Percentiles rank a stretch among this genome's conserved stretches.
Conservation (phyloP, 2,113 vertebrate genomes). For the Rattus rattus region DNA sequence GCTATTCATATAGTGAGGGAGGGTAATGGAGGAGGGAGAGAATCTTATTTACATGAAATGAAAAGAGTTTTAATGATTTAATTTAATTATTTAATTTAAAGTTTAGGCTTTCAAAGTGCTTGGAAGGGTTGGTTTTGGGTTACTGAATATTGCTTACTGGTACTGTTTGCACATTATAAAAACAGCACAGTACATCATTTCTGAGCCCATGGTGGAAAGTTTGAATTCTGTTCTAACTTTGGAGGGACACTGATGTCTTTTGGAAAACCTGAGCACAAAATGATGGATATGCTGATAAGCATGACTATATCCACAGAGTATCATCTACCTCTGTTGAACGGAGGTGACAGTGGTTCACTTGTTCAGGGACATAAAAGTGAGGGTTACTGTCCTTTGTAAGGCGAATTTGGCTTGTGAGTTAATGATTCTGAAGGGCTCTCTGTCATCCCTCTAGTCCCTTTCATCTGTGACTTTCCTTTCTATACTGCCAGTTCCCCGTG, state of each 20-base stretch:
- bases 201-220: not conserved
- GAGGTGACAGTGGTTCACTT: not conserved
- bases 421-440: not conserved
- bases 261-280: not conserved
- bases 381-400: not conserved
- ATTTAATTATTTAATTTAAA: not conserved
- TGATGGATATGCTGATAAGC: not conserved
- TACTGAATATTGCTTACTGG: not conserved
- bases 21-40: not conserved
- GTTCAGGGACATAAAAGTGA: not conserved
- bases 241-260: not conserved
- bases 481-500: not conserved
- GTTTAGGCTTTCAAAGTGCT: not conserved
- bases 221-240: constrained; percentile 34
- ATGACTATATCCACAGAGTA: not conserved
- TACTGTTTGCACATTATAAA: not conserved
- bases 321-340: not conserved
- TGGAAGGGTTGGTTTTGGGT: constrained; percentile 16
- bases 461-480: not conserved
- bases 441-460: not conserved
- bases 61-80: not conserved
- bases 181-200: not conserved
- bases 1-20: not conserved
- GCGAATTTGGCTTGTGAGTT: not conserved
- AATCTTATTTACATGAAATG: not conserved